Conservation (phyloP, 2,113 vertebrate species). For the Ploceus nigricollis region DNA sequence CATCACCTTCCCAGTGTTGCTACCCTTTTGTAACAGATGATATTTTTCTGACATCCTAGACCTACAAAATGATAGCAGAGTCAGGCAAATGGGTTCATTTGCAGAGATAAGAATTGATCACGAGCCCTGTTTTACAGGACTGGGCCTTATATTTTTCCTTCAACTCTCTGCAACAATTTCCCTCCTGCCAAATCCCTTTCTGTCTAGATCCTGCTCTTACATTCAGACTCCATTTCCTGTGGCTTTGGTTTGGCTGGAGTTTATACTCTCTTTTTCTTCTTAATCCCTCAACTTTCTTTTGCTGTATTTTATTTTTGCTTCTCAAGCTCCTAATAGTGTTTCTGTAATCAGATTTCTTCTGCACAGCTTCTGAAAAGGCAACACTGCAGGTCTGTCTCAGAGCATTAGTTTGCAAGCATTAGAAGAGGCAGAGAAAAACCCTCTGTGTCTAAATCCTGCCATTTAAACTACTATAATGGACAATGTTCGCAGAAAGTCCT, state of each 20-base stretch:
- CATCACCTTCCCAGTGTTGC: not conserved
- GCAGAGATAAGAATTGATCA: not conserved
- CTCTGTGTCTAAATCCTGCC: not conserved
- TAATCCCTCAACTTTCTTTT: slow-evolving; percentile 47
- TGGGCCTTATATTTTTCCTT: not conserved
- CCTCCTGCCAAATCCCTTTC: slow-evolving; percentile 35
- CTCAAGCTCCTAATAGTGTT: not conserved
- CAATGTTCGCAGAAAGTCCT: not conserved
- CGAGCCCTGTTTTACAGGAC: not conserved
- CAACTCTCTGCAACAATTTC: not conserved
- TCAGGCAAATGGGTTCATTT: not conserved
- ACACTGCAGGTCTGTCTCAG: not conserved
- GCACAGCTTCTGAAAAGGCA: not conserved
- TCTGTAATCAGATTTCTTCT: not conserved
- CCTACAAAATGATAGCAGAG: not conserved
- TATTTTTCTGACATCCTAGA: not conserved
- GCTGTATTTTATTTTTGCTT: not conserved
- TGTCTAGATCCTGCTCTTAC: not conserved
- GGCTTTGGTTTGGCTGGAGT: slow-evolving; percentile 46
- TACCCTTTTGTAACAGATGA: not conserved
- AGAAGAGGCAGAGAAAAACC: not conserved
- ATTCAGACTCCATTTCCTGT: slow-evolving; percentile 54
- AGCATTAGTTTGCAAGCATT: not conserved
- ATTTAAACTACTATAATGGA: not conserved
- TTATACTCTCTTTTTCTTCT: not conserved